phyloP scores from a whole-genome alignment of 1,140 invertebrate genomes.

The Leptonema lineaticorne region DNA sequence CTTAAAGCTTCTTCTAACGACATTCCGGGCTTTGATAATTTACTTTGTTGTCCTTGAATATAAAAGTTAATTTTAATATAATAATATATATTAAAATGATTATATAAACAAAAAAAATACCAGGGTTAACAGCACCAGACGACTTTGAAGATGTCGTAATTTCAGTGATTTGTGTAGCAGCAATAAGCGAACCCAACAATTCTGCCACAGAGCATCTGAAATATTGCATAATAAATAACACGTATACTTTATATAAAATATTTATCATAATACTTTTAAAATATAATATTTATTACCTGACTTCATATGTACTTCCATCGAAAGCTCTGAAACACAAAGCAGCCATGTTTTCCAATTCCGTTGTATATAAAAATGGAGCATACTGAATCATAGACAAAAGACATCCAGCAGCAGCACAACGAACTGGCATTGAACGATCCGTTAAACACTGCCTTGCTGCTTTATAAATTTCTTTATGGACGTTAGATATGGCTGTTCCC shows the following conservation, averaged over 20 bases:
- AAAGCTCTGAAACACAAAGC: constrained; percentile 89
- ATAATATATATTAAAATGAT: neutral
- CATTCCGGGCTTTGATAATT: constrained; percentile 49
- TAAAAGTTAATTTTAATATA: constrained; percentile 3
- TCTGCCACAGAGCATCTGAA: constrained; percentile 81
- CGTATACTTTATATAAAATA: neutral
- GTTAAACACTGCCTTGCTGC: constrained; percentile 80
- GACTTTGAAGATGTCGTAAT: constrained; percentile 51
- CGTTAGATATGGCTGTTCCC: constrained; percentile 80
- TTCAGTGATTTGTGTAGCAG: constrained; percentile 74
- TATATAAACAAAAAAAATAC: constrained; percentile 1
- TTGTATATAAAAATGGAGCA: constrained; percentile 83
- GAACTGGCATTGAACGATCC: constrained; percentile 88
- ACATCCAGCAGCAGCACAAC: constrained; percentile 87
- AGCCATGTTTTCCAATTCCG: constrained; percentile 86
- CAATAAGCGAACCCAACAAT: constrained; percentile 83
- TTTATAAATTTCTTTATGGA: constrained; percentile 93
- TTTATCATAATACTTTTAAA: neutral
- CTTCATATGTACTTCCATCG: constrained; percentile 94
- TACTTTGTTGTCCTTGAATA: constrained; percentile 58
- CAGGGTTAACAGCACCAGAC: constrained; percentile 26
- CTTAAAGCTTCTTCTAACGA: constrained; percentile 90
- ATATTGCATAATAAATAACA: neutral
- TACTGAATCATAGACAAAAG: constrained; percentile 87
- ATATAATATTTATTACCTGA: constrained; percentile 54